Conservation (phyloP, 2,797 vertebrate species). For the Cossypha caffra region DNA sequence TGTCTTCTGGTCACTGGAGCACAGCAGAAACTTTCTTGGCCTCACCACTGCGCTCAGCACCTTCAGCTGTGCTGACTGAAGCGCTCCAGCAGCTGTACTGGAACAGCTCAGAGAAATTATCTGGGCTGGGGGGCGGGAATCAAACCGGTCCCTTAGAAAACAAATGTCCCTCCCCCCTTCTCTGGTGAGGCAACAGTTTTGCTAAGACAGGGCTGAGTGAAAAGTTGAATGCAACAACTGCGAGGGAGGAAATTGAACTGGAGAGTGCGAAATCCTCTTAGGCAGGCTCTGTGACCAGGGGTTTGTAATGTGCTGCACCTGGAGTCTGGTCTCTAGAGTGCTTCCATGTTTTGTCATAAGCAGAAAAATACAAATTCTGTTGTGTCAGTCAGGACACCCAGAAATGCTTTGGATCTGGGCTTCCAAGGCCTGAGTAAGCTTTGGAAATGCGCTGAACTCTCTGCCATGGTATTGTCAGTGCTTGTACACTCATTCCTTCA, state of each 20-base stretch:
- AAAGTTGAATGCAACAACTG: neutral
- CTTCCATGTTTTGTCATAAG: neutral
- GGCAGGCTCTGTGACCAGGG: neutral
- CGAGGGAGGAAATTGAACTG: neutral
- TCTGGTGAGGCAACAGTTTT: neutral
- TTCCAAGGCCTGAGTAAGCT: neutral
- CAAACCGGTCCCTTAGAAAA: neutral
- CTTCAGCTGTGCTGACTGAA: neutral
- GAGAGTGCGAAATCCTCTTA: neutral
- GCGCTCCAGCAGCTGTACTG: neutral
- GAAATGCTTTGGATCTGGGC: neutral
- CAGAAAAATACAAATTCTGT: neutral
- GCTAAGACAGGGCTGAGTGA: neutral
- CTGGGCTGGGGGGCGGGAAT: neutral
- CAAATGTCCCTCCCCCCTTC: neutral
- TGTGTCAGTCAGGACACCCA: neutral
- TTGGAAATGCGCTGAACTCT: neutral
- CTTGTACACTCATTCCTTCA: neutral
- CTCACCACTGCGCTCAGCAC: accelerated
- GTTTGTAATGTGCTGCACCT: neutral
- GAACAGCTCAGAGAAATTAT: neutral
- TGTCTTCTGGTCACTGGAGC: neutral
- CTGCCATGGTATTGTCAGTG: neutral
- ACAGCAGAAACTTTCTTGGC: neutral
- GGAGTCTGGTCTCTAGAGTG: neutral